phyloP scores from a whole-genome alignment of 2,888 invertebrate species.

The Plagiodera versicolora region DNA sequence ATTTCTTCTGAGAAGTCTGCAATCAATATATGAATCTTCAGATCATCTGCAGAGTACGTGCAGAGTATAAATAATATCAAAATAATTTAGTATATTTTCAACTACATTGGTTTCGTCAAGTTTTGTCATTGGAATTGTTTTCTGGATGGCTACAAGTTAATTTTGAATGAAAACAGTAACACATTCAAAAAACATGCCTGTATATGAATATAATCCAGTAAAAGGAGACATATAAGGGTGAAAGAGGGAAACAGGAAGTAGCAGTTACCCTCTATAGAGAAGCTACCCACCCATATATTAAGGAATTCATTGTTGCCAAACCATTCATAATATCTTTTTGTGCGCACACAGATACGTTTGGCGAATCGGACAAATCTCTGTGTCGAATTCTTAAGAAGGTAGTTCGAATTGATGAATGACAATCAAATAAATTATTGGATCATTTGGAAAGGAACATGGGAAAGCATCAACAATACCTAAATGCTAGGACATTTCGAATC shows the following conservation, averaged over 20 bases:
- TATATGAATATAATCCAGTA: too few species aligned
- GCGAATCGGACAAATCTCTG: conserved; percentile 39
- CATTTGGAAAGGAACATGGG: conserved; percentile 8
- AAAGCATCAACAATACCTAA: conserved; percentile 4
- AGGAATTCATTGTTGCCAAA: conserved; percentile 23
- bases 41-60: too few species aligned
- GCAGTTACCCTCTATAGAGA: conserved; percentile 11
- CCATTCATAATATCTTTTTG: conserved; percentile 30
- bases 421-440: conserved; percentile 27
- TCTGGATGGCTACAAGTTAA: too few species aligned
- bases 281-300: conserved; percentile 3
- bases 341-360: conserved; percentile 16
- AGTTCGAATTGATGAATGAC: conserved; percentile 41
- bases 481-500: too few species aligned
- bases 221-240: conserved; percentile 3
- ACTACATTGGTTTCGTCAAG: too few species aligned
- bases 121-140: too few species aligned
- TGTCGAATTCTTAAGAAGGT: conserved; percentile 42
- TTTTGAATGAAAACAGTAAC: too few species aligned
- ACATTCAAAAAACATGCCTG: too few species aligned
- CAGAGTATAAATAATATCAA: too few species aligned
- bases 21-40: too few species aligned
- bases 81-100: too few species aligned
- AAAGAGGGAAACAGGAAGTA: conserved; percentile 24
- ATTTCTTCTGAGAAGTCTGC: too few species aligned